Base-by-base conservation (phyloP, 2,888 invertebrate genomes). In the Eilema griseolum region DNA sequence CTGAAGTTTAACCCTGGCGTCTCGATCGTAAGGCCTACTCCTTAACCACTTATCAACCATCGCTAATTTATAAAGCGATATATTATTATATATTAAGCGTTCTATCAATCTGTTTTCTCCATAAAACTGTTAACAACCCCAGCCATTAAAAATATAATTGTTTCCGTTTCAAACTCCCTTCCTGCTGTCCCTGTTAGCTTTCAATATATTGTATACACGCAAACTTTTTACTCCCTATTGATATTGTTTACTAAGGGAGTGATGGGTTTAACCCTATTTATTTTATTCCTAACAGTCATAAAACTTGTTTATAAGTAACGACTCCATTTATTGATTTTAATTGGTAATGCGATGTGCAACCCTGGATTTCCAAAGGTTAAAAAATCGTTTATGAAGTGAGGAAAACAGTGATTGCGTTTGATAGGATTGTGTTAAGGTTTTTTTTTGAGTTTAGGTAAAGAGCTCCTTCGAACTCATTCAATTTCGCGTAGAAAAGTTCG, bases 91-190 rank as follows among this genome's bases (percentile, higher is more conserved):
- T n/a, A 37, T 31, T 8, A 33, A 70, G 66, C 66, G 61, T 63
- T 70, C 66, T 56, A 62, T 68, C 65, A 59, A 33, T 63, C 31
- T 26, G 52, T 69, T 69, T 69, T 66, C 71, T 71, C 67, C 69
- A 74, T 64, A 69, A 64, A 33, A 61, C 65, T 41, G 61, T 67
- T 69, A 69, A 66, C 66, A 71, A 65, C 71, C 75, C 69, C 69
- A 23, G 66, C 75, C 71, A 59, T 80, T 76, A 71, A 83, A 82
- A 81, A 80, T 82, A 77, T 79, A 78, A 84, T 82, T 77, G 82
- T 83, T 84, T 84, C 83, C 84, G 78, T 75, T 76, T 72, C 67
- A 69, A 61, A 69, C 77, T 72, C 79, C 78, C 83, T 76, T 75
- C 75, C 75, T 66, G 73, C 33, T 73, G 70, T 77, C 77, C 75